Base-by-base conservation (phyloP, 2,797 vertebrate genomes). In the Vespertilio murinus region DNA sequence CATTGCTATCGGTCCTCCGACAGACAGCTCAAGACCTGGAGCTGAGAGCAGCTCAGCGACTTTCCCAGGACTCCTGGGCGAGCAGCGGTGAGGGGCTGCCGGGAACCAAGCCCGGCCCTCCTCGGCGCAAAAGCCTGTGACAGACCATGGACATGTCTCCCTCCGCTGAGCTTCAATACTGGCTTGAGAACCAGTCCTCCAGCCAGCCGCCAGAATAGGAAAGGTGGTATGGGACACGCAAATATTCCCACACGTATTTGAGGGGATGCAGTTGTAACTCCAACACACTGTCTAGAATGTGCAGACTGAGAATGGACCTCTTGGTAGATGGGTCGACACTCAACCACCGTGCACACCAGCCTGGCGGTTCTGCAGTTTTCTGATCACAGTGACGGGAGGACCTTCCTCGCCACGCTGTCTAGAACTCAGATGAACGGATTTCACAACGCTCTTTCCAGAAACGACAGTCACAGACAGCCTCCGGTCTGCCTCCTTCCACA, bases 391-490 rank as follows among this genome's bases (percentile, higher is more conserved):
- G 25, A 52, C 14, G 9, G 22, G 67, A n/a, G n/a, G 79, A 67
- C 65, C 33, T 49, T 90, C 87, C 35, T 38, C 28, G 14, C 23
- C 40, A 56, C 73, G 74, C 18, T n/a, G 28, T 61, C 69, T 83
- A 61, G 67, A 90, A 86, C 61, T 75, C 59, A 77, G 38, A 78
- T 6, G 77, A 90, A 11, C 10, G 77, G 40, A 38, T 61, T 93
- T 95, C 13, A 64, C 77, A 75, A 8, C 5, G 38, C 8, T 87
- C 23, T 91, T 90, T 49, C 73, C 87, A 93, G 94, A 92, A 95
- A 33, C 79, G 56, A 93, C 30, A 80, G 28, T 85, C n/a, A 75
- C 28, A 65, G 47, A 61, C 6, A 33, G 23, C 65, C 35, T 88
- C 47, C 59, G 49, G 47, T 49, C 71, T 65, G 56, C 38, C 28